phyloP scores from a whole-genome alignment of 2,113 vertebrate species.

The Peucedramus taeniatus region DNA sequence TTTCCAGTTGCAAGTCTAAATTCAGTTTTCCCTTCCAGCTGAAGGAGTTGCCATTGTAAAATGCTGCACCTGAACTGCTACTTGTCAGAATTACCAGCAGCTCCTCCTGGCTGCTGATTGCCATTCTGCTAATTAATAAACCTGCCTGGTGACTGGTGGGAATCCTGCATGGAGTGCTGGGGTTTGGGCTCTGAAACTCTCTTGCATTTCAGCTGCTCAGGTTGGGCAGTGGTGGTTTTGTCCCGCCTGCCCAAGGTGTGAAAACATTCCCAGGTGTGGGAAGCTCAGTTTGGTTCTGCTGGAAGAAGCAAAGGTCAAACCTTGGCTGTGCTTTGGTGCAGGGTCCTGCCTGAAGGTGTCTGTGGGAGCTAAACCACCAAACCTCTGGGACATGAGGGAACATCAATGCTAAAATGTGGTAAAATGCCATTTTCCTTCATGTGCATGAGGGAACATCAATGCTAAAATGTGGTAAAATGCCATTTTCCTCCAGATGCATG shows the following conservation, averaged over 20 bases:
- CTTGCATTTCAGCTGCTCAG: neutral
- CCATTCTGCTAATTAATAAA: neutral
- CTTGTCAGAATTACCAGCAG: neutral
- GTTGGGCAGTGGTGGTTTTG: neutral
- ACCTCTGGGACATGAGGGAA: fast-evolving
- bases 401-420: fast-evolving
- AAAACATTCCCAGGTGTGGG: too few species aligned
- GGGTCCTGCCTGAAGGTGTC: neutral
- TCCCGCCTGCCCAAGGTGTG: fast-evolving
- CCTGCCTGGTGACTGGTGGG: neutral
- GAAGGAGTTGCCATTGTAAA: neutral
- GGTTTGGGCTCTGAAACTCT: neutral
- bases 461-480: fast-evolving
- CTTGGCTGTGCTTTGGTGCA: neutral
- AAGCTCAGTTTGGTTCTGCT: fast-evolving
- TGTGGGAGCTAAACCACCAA: neutral
- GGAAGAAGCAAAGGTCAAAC: neutral
- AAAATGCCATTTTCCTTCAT: fast-evolving
- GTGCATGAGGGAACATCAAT: too few species aligned
- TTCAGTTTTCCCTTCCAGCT: neutral
- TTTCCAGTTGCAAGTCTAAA: neutral
- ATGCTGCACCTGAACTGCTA: neutral
- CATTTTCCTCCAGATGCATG: neutral
- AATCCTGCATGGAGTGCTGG: neutral
- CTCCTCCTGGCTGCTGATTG: neutral